Conservation (phyloP, 2,888 invertebrate species). For the Ophion obscuratus region DNA sequence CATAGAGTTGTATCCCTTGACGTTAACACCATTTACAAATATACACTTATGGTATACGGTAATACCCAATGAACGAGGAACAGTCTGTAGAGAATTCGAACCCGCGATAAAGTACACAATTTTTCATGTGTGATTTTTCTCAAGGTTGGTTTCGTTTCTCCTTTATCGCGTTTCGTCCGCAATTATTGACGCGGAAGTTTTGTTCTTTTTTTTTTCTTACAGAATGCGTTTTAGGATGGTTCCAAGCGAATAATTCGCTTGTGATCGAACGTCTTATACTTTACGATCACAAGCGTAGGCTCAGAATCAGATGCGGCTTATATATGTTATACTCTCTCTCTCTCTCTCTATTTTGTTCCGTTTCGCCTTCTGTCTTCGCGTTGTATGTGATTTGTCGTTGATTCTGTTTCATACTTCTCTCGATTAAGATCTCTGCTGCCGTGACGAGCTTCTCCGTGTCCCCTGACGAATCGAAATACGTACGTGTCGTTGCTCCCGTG, state of each 20-base stretch:
- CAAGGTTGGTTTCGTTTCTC: not conserved
- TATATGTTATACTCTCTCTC: conserved; percentile 37
- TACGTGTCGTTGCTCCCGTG: not conserved
- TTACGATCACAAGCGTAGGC: conserved; percentile 57
- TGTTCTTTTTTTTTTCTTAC: conserved; percentile 29
- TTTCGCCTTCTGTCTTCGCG: conserved; percentile 44
- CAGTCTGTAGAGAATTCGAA: conserved; percentile 59
- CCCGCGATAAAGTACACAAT: conserved; percentile 53
- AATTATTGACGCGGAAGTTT: conserved; percentile 16
- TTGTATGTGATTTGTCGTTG: conserved; percentile 63
- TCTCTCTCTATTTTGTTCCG: conserved; percentile 19
- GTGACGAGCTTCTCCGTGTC: not conserved
- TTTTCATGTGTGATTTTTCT: conserved; percentile 27
- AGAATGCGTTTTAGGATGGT: conserved; percentile 46
- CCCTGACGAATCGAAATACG: not conserved
- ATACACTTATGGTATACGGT: conserved; percentile 63
- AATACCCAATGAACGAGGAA: conserved; percentile 58
- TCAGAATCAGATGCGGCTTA: conserved; percentile 49
- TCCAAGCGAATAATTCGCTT: conserved; percentile 31
- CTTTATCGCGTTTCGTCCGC: conserved; percentile 28
- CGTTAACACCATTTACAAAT: conserved; percentile 66
- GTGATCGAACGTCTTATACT: conserved; percentile 31
- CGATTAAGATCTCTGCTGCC: conserved; percentile 3
- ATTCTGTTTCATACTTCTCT: conserved; percentile 35
- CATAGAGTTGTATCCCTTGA: conserved; percentile 57